Evolutionary conservation across 2,888 invertebrate species (phyloP).

Genomic region (Rotaria magnacalcarata): DNA sequence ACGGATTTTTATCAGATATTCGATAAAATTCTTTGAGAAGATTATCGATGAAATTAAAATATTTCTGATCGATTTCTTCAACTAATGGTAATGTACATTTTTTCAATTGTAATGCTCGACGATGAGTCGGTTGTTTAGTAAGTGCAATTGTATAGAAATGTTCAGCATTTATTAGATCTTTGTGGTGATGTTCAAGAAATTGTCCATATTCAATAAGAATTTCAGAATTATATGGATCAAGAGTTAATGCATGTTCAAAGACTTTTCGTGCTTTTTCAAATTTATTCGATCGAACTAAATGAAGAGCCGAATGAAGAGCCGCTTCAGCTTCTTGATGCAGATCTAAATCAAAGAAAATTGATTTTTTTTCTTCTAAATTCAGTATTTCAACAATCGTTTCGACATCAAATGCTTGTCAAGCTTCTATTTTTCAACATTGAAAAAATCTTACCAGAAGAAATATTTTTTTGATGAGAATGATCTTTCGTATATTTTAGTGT

Average conservation of each 20-base stretch:
- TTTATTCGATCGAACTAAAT: conserved; percentile 49
- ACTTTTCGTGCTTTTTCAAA: conserved; percentile 52
- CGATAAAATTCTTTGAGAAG: conserved; percentile 65
- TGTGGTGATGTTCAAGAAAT: conserved; percentile 77
- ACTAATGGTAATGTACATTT: conserved; percentile 33
- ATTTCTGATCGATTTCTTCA: conserved; percentile 72
- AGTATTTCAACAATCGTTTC: no score
- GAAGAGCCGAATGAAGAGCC: conserved; percentile 34
- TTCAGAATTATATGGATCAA: conserved; percentile 86
- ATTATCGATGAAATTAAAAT: conserved; percentile 62
- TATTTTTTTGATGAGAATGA: neutral
- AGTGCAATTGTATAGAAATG: conserved; percentile 78
- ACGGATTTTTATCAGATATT: conserved; percentile 74
- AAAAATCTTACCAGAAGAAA: neutral
- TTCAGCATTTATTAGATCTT: conserved; percentile 81
- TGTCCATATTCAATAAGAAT: conserved; percentile 86
- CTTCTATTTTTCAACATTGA: neutral
- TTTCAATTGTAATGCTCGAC: conserved; percentile 49
- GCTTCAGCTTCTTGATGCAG: conserved; percentile 32
- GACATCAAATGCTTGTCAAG: no score
- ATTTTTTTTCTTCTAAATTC: no score
- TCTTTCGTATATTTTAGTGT: neutral
- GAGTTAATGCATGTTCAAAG: conserved; percentile 75
- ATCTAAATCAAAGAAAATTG: neutral
- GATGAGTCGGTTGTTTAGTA: conserved; percentile 61